A percentile compares a stretch with the other conserved stretches of the same genome.
These are phyloP conservation scores for Hofmannophila pseudospretella DNA, from an alignment of 2,888 invertebrate genomes.

Conservation along the genomic window DNA sequence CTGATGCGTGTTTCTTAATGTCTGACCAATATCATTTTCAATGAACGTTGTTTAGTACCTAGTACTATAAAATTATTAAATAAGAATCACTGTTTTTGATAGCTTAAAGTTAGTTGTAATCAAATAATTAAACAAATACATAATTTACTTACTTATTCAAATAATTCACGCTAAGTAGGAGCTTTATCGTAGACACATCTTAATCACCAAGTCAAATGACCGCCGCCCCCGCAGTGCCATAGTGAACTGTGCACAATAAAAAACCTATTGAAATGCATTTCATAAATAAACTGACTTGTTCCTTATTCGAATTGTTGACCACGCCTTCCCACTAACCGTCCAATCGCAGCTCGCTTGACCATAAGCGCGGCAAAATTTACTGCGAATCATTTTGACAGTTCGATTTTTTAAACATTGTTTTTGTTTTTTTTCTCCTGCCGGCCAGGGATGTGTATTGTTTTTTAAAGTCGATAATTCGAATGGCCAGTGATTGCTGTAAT, in stretches of 20 bases:
- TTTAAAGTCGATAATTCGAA: constrained; percentile 45
- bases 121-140: background rate
- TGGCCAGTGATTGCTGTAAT: constrained; percentile 55
- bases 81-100: no score
- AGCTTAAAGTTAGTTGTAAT: no score
- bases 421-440: constrained; percentile 41
- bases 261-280: constrained; percentile 59
- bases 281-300: constrained; percentile 67
- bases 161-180: constrained; percentile 1
- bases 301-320: constrained; percentile 50
- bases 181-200: constrained; percentile 24
- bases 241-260: constrained; percentile 35
- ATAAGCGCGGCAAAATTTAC: constrained; percentile 61
- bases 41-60: no score
- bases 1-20: no score
- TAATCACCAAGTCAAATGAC: constrained; percentile 49
- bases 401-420: constrained; percentile 54
- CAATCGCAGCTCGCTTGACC: constrained; percentile 45
- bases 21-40: no score
- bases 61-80: no score
- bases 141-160: background rate
- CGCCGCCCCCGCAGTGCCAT: constrained; percentile 38
- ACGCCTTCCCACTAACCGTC: constrained; percentile 49
- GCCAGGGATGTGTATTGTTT: constrained; percentile 41
- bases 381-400: constrained; percentile 73